Evolutionary conservation across 1,140 invertebrate genomes (phyloP).

Genomic region (Sminthurides bifidus): DNA sequence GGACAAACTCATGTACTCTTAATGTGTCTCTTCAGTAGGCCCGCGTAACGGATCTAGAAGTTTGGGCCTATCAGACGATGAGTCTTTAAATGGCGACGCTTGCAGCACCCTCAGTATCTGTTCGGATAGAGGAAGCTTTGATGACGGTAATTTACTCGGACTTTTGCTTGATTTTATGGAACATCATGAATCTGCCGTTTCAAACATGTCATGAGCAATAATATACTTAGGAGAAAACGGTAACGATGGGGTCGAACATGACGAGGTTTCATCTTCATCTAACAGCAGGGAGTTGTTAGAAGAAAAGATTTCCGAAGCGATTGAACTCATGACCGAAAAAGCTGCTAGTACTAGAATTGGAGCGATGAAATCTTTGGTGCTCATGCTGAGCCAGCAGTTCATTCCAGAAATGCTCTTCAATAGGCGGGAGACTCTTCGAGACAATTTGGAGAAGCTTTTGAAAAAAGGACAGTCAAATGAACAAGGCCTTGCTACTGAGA

Average conservation of each 20-base stretch:
- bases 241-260: conserved; percentile 15
- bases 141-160: conserved; percentile 17
- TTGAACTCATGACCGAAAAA: conserved; percentile 74
- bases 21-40: too few species aligned
- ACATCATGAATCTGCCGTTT: not conserved
- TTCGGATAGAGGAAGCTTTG: conserved; percentile 29
- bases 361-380: conserved; percentile 58
- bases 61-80: conserved; percentile 22
- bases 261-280: conserved; percentile 17
- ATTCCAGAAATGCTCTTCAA: conserved; percentile 60
- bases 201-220: not conserved
- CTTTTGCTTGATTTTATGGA: not conserved
- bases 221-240: conserved; percentile 19
- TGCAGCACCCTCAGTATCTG: conserved; percentile 26
- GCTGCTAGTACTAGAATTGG: conserved; percentile 64
- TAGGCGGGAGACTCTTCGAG: conserved; percentile 40
- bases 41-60: too few species aligned
- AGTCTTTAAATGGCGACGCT: conserved; percentile 21
- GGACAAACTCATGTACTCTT: too few species aligned
- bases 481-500: conserved; percentile 21
- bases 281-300: conserved; percentile 61
- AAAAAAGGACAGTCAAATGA: conserved; percentile 29
- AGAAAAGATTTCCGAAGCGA: conserved; percentile 70
- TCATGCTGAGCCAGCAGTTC: conserved; percentile 65
- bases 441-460: conserved; percentile 28